Evolutionary conservation across 2,113 vertebrate species (phyloP).

Genomic region (Indicator maculatus): DNA sequence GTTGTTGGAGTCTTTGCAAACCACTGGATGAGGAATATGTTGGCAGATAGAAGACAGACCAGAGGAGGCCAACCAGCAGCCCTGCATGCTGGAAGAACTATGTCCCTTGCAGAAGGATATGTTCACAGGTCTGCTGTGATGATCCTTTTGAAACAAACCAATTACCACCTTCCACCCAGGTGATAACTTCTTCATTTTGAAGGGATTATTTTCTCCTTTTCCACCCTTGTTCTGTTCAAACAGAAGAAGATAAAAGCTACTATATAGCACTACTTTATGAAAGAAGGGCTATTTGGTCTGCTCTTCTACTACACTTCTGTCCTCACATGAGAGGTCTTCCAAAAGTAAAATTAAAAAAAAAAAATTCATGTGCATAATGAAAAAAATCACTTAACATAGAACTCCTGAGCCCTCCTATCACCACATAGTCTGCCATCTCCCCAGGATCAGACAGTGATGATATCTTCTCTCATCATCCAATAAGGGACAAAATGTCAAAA

Average conservation of each 20-base stretch:
- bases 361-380: neutral
- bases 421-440: neutral
- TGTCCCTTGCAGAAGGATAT: neutral
- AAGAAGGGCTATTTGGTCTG: neutral
- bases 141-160: neutral
- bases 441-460: slow-evolving; percentile 32
- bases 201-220: neutral
- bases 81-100: neutral
- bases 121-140: neutral
- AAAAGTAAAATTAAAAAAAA: neutral
- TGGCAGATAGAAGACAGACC: neutral
- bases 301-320: neutral
- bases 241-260: slow-evolving; percentile 10
- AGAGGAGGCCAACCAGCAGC: neutral
- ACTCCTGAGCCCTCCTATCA: slow-evolving; percentile 36
- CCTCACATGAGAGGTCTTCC: neutral
- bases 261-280: neutral
- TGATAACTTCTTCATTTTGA: slow-evolving; percentile 35
- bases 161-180: slow-evolving; percentile 3
- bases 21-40: neutral
- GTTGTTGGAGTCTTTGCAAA: neutral
- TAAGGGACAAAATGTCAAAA: slow-evolving; percentile 25
- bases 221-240: neutral
- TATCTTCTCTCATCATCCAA: slow-evolving; percentile 42
- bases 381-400: neutral